Base-by-base conservation (phyloP, 2,797 vertebrate genomes). In the Myotis planiceps region DNA sequence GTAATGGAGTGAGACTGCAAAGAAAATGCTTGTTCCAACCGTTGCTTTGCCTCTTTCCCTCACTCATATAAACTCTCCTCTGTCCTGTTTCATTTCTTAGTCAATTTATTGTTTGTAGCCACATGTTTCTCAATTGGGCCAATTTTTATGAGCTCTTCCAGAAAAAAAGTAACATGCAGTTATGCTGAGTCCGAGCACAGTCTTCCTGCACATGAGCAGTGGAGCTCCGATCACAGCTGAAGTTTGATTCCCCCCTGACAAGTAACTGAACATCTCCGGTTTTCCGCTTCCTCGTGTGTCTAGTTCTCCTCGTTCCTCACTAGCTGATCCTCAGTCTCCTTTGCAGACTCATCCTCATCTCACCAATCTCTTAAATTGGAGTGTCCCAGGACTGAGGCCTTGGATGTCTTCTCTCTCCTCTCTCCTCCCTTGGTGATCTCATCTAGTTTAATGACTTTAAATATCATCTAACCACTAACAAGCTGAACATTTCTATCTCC, bases 361-460 rank as follows among this genome's bases (percentile, higher is more conserved):
- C 37, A 55, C 12, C 58, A 58, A 2, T 84, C 23, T 76, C 74
- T 94, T 86, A 71, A 92, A 92, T 29, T 81, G 53, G 29, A 80
- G 29, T 27, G 29, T 94, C 19, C 72, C 29, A 51, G 63, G 49
- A 47, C n/a, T 66, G 42, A 86, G 63, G 58, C 37, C 12, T 69
- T 80, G 66, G 81, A 78, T 75, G 34, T 88, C 29, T 90, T 72
- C 32, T 89, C 65, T 80, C 19, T 75, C 34, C 42, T 79, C 19
- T 88, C n/a, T 32, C 9, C 9, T 94, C 49, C 37, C 25, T 82
- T 53, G 34, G 37, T 96, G 89, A 95, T 63, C 68, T 97, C 90
- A 96, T 92, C 37, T 69, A 39, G 60, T 96, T 71, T 92, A 72
- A 88, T 93, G 90, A 92, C 81, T 90, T 95, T 92, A 80, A 94